phyloP scores from a whole-genome alignment of 2,113 vertebrate species.

The Corvus hawaiiensis region DNA sequence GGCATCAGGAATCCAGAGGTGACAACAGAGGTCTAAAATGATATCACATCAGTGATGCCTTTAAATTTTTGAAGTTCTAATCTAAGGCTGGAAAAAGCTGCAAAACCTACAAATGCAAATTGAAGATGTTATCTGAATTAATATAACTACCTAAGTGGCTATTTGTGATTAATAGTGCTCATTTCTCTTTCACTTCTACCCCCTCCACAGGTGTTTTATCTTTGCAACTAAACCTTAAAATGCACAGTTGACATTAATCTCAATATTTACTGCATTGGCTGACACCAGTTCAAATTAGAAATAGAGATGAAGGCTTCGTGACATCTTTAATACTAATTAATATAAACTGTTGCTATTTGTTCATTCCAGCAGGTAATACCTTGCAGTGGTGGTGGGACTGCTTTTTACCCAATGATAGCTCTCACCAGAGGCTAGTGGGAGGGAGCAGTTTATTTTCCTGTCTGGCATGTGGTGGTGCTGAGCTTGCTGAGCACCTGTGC shows the following conservation, averaged over 20 bases:
- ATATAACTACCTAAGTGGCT: not conserved
- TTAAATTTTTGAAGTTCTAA: not conserved
- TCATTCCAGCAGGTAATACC: not conserved
- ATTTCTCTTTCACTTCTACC: not conserved
- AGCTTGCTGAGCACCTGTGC: not conserved
- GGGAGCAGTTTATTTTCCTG: not conserved
- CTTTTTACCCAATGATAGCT: not conserved
- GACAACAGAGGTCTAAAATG: not conserved
- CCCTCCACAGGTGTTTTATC: not conserved
- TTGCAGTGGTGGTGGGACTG: not conserved
- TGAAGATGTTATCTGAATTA: not conserved
- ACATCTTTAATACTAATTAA: constrained; percentile 13
- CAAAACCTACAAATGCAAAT: not conserved
- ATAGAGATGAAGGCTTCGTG: not conserved
- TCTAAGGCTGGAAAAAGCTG: not conserved
- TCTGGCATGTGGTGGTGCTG: not conserved
- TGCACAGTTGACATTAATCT: constrained; percentile 21
- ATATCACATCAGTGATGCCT: not conserved
- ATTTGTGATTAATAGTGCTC: not conserved
- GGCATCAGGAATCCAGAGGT: not conserved
- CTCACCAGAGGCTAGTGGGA: not conserved
- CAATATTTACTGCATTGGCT: not conserved
- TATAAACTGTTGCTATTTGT: not conserved
- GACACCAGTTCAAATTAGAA: constrained; percentile 35
- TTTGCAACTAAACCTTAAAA: constrained; percentile 53